Base-by-base conservation (phyloP, 2,797 vertebrate species). In the Silurus aristotelis region DNA sequence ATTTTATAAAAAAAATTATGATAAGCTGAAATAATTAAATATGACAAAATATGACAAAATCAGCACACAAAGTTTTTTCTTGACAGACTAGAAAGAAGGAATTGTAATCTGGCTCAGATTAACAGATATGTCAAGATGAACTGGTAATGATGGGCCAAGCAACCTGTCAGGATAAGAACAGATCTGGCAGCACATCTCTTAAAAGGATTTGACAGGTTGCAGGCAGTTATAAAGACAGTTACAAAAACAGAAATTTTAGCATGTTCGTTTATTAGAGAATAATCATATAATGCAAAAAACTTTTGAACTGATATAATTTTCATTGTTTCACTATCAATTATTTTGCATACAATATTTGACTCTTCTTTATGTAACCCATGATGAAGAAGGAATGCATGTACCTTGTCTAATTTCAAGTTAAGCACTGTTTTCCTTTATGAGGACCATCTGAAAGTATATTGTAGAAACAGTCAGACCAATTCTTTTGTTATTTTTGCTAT, bases 51-150 rank as follows among this genome's bases (percentile, higher is more conserved):
- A 1, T 70, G 38, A 9, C 19, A 46, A n/a, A 6, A 72, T 73
- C 22, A 15, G 6, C 22, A 73, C 46, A 25, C 46, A 25, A 56
- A 17, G 14, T 27, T 75, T 75, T 75, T n/a, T 14, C 22, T 3
- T 48, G 70, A 72, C 27, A 46, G 9, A 22, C 38, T 72, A 17
- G 43, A 15, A 71, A 20, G 38, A 6, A 12, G 38, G 20, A 4
- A 46, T 38, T 52, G 46, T 14, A 15, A 0, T 52, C 70, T 72
- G 70, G 43, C 46, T 72, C 20, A 22, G 43, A n/a, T n/a, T 73
- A 48, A 52, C 71, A 73, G 68, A 43, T 73, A 73, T 52, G 46
- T 73, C 71, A 52, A 73, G 22, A 52, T 25, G 22, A 73, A n/a
- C 12, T n/a, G 46, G 46, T n/a, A 46, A 73, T 73, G 22, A 52